These are phyloP conservation scores for Diplodus puntazzo DNA, from an alignment of 2,797 vertebrate genomes.

Conservation along the genomic window DNA sequence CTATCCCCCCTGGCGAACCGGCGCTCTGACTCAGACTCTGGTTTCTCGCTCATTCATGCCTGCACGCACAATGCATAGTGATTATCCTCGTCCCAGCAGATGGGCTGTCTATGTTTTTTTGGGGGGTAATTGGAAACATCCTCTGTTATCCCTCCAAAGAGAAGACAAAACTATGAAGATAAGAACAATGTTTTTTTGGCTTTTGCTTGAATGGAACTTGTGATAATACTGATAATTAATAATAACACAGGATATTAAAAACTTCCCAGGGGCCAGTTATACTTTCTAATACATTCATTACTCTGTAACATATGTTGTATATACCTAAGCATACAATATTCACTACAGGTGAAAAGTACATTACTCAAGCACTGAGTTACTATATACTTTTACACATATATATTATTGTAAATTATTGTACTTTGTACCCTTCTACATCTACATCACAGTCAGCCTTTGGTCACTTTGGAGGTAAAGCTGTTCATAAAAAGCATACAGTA, in stretches of 20 bases:
- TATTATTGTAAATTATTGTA: neutral
- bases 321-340: neutral
- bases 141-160: neutral
- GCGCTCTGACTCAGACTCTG: slow-evolving; percentile 45
- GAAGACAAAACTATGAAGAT: slow-evolving; percentile 15
- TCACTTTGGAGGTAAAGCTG: neutral
- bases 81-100: slow-evolving; percentile 36
- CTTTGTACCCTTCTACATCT: neutral
- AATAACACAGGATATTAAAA: slow-evolving; percentile 22
- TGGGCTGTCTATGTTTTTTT: slow-evolving; percentile 27
- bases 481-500: neutral
- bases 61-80: slow-evolving; percentile 35
- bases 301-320: neutral
- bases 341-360: neutral
- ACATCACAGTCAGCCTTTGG: neutral
- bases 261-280: neutral
- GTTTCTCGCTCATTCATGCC: slow-evolving; percentile 33
- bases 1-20: slow-evolving; percentile 15
- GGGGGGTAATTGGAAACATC: slow-evolving; percentile 40
- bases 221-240: slow-evolving; percentile 19
- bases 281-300: neutral
- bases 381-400: neutral
- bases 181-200: neutral
- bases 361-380: neutral
- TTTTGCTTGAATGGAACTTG: slow-evolving; percentile 1